A percentile compares a stretch with the other conserved stretches of the same genome.
These are phyloP conservation scores for Chloroclystis v-ata DNA, from an alignment of 2,888 invertebrate species.

Conservation along the genomic window DNA sequence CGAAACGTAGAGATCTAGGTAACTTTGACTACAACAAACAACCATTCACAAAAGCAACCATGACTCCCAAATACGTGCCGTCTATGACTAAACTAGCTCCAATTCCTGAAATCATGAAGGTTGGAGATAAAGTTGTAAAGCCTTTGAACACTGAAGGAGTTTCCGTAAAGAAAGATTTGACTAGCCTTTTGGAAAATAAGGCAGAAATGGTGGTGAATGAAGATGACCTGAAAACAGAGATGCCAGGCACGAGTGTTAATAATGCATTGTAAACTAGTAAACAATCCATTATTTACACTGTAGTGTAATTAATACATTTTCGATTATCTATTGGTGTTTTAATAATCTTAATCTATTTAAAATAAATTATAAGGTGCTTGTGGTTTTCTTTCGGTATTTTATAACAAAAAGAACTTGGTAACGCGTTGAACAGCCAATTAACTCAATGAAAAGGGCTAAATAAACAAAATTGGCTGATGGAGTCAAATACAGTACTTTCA, in stretches of 20 bases:
- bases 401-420: too few relatives aligned
- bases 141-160: conserved; percentile 36
- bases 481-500: too few relatives aligned
- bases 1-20: conserved; percentile 47
- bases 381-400: too few relatives aligned
- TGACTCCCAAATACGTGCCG: conserved; percentile 19
- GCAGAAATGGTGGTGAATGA: conserved; percentile 20
- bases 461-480: too few relatives aligned
- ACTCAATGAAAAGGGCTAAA: too few relatives aligned
- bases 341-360: too few relatives aligned
- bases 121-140: conserved; percentile 48
- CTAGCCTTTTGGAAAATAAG: conserved; percentile 33
- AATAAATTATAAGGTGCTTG: too few relatives aligned
- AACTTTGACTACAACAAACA: conserved; percentile 24
- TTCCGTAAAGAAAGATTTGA: conserved; percentile 52
- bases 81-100: conserved; percentile 27
- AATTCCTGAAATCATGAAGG: conserved; percentile 46
- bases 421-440: too few relatives aligned
- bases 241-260: conserved; percentile 12
- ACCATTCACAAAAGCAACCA: not conserved
- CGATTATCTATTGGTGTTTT: conserved; percentile 2
- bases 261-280: conserved; percentile 33
- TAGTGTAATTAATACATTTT: conserved; percentile 15
- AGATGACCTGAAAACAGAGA: conserved; percentile 30
- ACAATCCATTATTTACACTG: too few relatives aligned